Conservation (phyloP, 2,888 invertebrate species). For the Aleiodes leptofemur region DNA sequence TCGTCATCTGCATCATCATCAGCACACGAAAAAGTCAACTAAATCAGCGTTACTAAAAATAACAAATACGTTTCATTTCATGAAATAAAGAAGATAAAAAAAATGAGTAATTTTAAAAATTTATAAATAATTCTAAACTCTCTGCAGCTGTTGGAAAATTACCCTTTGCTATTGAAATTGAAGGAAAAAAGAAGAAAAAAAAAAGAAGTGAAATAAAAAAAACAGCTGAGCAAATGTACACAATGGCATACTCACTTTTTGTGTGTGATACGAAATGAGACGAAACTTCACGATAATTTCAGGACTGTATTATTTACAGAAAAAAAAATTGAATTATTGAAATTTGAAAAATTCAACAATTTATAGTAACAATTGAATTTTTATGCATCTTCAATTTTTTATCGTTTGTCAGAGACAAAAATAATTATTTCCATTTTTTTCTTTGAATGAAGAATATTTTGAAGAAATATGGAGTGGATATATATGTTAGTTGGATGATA, state of each 20-base stretch:
- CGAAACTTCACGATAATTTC: slow-evolving; percentile 3
- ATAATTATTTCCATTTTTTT: too few relatives aligned
- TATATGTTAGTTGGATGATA: too few relatives aligned
- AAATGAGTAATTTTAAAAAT: neutral
- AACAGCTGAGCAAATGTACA: slow-evolving; percentile 23
- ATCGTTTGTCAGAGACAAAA: too few relatives aligned
- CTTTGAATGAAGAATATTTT: too few relatives aligned
- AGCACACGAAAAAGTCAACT: neutral
- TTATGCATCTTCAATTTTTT: too few relatives aligned
- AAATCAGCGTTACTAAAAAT: slow-evolving; percentile 21
- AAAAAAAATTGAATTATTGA: neutral
- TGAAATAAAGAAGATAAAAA: neutral
- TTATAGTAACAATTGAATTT: too few relatives aligned
- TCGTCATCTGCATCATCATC: neutral
- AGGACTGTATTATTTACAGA: neutral
- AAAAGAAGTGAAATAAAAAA: neutral
- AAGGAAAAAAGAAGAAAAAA: neutral
- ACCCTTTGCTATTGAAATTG: neutral
- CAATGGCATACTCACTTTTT: neutral
- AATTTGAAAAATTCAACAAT: too few relatives aligned
- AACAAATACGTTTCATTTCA: slow-evolving; percentile 18
- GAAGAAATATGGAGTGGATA: too few relatives aligned
- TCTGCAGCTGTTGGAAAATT: neutral
- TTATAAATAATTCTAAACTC: slow-evolving; percentile 9
- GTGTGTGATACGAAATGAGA: neutral